phyloP scores from a whole-genome alignment of 2,797 vertebrate genomes.

The Neosilurus hyrtlii region DNA sequence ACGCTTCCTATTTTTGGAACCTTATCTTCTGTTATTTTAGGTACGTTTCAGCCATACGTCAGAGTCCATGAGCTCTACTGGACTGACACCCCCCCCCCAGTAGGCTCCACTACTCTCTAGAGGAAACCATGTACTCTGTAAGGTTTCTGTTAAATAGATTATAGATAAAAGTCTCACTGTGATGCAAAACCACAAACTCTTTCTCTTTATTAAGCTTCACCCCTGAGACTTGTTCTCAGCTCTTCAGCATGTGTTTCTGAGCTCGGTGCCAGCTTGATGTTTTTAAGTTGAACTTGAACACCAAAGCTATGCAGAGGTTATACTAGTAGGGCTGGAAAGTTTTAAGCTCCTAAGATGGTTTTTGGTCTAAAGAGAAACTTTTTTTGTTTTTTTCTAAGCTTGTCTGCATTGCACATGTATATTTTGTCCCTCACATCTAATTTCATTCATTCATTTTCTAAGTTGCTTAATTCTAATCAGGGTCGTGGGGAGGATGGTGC shows the following conservation, averaged over 20 bases:
- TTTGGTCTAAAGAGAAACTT: neutral
- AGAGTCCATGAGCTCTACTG: constrained; percentile 61
- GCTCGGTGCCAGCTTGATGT: neutral
- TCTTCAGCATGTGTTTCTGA: neutral
- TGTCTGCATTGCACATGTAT: neutral
- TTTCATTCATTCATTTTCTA: too few relatives aligned
- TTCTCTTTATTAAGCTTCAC: neutral
- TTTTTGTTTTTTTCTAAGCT: neutral
- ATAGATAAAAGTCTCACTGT: neutral
- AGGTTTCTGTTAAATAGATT: constrained; percentile 3
- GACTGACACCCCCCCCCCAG: constrained; percentile 12
- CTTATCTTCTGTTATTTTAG: constrained; percentile 70
- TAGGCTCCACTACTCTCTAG: neutral
- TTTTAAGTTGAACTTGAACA: neutral
- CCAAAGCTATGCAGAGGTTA: neutral
- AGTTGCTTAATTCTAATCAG: too few relatives aligned
- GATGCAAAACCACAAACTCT: constrained; percentile 9
- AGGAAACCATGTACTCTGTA: neutral
- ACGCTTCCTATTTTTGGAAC: constrained; percentile 62
- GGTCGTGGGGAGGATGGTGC: too few relatives aligned
- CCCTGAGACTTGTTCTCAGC: neutral
- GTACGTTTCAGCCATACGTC: constrained; percentile 63
- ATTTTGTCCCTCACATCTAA: too few relatives aligned
- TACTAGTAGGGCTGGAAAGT: neutral
- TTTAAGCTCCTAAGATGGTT: neutral